Base-by-base conservation (phyloP, 2,888 invertebrate species). In the Leptodirus hochenwartii region DNA sequence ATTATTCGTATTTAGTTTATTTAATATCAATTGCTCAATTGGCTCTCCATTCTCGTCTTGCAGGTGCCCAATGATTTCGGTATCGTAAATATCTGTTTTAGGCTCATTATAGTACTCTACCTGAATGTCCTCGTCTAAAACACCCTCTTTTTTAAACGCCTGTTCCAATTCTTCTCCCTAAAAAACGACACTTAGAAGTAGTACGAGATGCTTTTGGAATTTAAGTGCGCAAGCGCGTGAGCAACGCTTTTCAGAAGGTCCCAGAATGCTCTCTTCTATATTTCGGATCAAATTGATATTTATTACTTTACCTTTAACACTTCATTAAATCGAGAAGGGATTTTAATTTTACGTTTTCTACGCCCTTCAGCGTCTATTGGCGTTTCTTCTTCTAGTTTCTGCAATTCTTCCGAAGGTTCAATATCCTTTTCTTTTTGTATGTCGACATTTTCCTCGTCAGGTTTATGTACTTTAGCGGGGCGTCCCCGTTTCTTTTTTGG, bases 131-230 rank as follows among this genome's bases (percentile, higher is more conserved):
- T 62, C 68, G 32, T 74, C 75, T 15, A 66, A 68, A 8, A 78
- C 66, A 2, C 76, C 78, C 51, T 75, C 73, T 43, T 76, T 71
- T 42, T 65, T 64, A 40, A 77, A 71, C 39, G 78, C 72, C 38
- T 70, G 61, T 42, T 78, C 78, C 28, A 79, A 53, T 51, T 79
- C 79, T 49, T 74, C 73, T 4, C 78, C 79, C 64, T 76, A 34
- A 24, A 43, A 39, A 28, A 25, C n/a, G n/a, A n/a, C n/a, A n/a
- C n/a, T n/a, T 15, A 32, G 25, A 15, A 10, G 20, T 20, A 17
- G n/a, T n/a, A n/a, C n/a, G n/a, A n/a, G n/a, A n/a, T n/a, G n/a
- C n/a, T n/a, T n/a, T n/a, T n/a, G n/a, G n/a, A n/a, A n/a, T n/a
- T n/a, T n/a, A n/a, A n/a, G n/a, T n/a, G n/a, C n/a, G n/a, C n/a